Conservation (phyloP, 2,888 invertebrate genomes). For the Spilosoma lubricipeda region DNA sequence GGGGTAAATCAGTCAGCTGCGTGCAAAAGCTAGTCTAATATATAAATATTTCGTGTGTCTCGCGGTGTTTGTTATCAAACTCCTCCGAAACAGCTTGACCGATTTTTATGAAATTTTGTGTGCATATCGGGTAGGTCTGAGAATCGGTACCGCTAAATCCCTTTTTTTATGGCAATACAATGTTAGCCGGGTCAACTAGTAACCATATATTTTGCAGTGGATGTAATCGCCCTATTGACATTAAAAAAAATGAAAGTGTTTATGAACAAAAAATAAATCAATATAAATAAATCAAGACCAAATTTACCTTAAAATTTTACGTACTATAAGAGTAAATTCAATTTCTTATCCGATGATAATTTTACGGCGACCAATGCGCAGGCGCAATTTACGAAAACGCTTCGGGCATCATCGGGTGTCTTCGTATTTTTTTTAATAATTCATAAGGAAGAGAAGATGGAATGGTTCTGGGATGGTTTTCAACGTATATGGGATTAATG, state of each 20-base stretch:
- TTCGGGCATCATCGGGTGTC: slow-evolving; percentile 43
- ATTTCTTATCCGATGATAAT: slow-evolving; percentile 54
- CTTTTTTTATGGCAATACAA: no score
- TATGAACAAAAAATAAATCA: slow-evolving; percentile 17
- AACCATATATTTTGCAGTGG: background rate
- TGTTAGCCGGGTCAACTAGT: background rate
- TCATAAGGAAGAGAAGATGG: slow-evolving; percentile 49
- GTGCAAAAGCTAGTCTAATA: no score
- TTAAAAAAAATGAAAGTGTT: slow-evolving; percentile 47
- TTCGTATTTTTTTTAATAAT: slow-evolving; percentile 47
- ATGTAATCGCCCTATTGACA: slow-evolving; percentile 11
- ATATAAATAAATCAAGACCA: slow-evolving; percentile 50
- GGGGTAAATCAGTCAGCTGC: no score
- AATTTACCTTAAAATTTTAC: slow-evolving; percentile 50
- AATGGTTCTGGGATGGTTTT: slow-evolving; percentile 42
- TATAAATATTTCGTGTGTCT: no score
- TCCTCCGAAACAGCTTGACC: no score
- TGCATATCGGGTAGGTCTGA: no score
- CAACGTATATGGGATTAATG: slow-evolving; percentile 39
- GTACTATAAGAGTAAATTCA: slow-evolving; percentile 48
- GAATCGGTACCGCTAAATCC: no score
- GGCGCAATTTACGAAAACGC: slow-evolving; percentile 59
- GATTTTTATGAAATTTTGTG: no score
- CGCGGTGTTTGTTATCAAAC: no score
- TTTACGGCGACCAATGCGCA: slow-evolving; percentile 48